phyloP scores from a whole-genome alignment of 2,797 vertebrate species.

The Calcarius lapponicus region DNA sequence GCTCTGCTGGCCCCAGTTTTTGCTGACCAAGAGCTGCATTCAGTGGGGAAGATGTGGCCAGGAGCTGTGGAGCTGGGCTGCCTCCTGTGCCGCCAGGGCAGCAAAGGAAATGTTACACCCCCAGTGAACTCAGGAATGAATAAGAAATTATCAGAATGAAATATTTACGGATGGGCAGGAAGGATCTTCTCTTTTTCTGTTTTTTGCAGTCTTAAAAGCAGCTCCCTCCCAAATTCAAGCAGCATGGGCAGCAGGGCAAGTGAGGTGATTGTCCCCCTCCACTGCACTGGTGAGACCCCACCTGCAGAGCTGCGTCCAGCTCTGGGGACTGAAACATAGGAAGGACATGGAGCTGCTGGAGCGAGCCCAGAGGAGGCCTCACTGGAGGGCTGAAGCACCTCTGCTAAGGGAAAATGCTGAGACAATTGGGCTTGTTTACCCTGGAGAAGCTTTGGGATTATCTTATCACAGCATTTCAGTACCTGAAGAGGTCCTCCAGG shows the following conservation, averaged over 20 bases:
- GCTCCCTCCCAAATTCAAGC: background rate
- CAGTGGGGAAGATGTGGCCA: background rate
- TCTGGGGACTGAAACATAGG: background rate
- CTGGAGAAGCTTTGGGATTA: background rate
- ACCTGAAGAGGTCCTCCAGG: background rate
- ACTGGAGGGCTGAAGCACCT: accelerated
- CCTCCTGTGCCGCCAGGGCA: background rate
- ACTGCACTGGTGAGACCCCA: background rate
- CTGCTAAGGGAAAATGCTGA: background rate
- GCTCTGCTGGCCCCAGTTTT: background rate
- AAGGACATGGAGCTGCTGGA: background rate
- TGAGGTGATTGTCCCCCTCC: no score
- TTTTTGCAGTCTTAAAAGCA: background rate
- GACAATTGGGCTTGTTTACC: background rate
- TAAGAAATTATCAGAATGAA: background rate
- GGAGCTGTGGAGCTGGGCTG: background rate
- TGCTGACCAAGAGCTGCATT: background rate
- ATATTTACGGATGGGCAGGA: background rate
- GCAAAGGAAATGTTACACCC: background rate
- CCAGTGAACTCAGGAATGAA: background rate
- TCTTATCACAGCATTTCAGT: background rate
- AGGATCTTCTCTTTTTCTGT: background rate
- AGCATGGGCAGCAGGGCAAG: background rate
- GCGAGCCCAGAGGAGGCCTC: accelerated
- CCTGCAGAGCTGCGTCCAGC: background rate